Evolutionary conservation across 2,888 invertebrate species (phyloP), one percentile per base, ranked within the genome.

Genomic region (Machimus rusticus): DNA sequence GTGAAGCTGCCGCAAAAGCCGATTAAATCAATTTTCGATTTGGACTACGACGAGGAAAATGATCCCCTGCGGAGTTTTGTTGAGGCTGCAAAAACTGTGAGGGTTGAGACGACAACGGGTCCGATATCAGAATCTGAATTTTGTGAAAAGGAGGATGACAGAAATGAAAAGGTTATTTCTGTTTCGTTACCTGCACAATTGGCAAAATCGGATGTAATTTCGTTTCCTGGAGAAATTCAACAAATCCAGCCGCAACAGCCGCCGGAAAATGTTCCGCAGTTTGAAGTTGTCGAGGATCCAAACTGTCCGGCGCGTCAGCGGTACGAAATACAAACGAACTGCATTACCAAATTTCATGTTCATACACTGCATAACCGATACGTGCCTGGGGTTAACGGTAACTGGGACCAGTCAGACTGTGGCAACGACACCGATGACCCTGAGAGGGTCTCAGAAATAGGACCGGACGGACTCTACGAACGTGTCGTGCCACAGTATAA

Each of bases 311-410:
- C 93, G n/a, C 92, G 91, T 74, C 74, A 90, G 79, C 90, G 90
- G 0, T 92, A 91, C 31, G 90, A 91, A 82, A 87, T 91, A 1
- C 91, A 92, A 89, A 91, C 91, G 3, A 91, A 90, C 88, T 89
- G 91, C 88, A 90, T 93, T 6, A 93, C 93, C 1, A 91, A 92
- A 79, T 93, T 93, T 89, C 94, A 94, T 89, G 93, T 96, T 87
- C 92, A 93, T 88, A 93, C 93, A 87, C 92, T 95, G 87, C 95
- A 95, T 91, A 92, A 94, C 91, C 93, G 92, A 66, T 93, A 91
- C 89, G 92, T 95, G 89, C 93, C 94, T 82, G 94, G 95, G 88
- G 92, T 95, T 81, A 95, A 95, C 91, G 95, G 95, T 89, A 95
- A 94, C 88, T 93, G 94, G 92, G 28, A 91, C 89, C 89, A 89